These are phyloP conservation scores for Tiaroga cobitis DNA, from an alignment of 2,797 vertebrate species.

Conservation along the genomic window DNA sequence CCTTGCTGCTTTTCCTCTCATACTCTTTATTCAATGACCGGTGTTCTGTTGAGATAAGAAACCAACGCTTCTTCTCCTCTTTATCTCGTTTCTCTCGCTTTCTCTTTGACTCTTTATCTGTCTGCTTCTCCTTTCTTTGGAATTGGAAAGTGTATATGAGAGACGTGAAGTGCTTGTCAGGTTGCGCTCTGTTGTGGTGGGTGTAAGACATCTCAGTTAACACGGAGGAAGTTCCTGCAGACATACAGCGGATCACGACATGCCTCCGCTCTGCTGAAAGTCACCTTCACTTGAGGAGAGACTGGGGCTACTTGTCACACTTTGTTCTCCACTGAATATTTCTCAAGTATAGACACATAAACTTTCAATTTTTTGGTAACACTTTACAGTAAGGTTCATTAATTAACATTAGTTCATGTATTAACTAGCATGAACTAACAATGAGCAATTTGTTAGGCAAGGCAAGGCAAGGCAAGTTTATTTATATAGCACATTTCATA, in stretches of 20 bases:
- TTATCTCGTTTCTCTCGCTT: constrained; percentile 46
- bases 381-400: no score
- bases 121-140: constrained; percentile 19
- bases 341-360: not conserved
- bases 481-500: no score
- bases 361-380: no score
- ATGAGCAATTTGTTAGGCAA: no score
- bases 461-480: no score
- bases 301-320: constrained; percentile 10
- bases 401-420: no score
- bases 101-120: constrained; percentile 34
- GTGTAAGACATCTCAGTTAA: constrained; percentile 40
- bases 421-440: no score
- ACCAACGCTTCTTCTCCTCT: constrained; percentile 26
- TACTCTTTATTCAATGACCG: constrained; percentile 51
- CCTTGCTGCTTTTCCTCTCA: constrained; percentile 18
- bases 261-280: constrained; percentile 16
- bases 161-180: constrained; percentile 30
- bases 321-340: not conserved
- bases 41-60: constrained; percentile 58
- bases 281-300: constrained; percentile 24
- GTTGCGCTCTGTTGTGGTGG: constrained; percentile 20
- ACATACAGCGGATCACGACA: not conserved
- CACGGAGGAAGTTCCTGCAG: not conserved
- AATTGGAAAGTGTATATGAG: constrained; percentile 18